These are phyloP conservation scores for Synchiropus splendidus DNA, from an alignment of 2,113 vertebrate species.

Conservation along the genomic window DNA sequence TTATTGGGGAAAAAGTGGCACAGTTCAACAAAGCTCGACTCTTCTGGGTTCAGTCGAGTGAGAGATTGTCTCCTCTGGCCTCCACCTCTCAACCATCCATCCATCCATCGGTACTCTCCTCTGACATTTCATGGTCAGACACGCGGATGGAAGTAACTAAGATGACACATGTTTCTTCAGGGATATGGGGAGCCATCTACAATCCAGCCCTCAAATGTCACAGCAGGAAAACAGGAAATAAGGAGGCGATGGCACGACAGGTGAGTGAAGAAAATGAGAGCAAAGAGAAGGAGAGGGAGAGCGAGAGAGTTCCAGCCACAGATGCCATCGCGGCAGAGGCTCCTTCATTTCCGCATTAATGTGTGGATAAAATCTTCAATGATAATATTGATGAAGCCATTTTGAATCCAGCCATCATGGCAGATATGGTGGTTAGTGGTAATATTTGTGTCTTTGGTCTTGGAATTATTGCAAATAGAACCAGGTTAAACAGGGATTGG, in stretches of 20 bases:
- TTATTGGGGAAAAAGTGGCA: conserved; percentile 7
- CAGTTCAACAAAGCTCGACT: conserved; percentile 20
- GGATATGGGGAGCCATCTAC: conserved; percentile 22
- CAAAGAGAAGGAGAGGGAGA: neutral
- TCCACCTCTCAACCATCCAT: conserved; percentile 34
- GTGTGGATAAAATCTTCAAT: no score
- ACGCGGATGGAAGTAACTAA: conserved; percentile 40
- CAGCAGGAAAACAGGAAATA: conserved; percentile 15
- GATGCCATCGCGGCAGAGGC: no score
- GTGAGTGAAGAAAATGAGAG: conserved; percentile 1
- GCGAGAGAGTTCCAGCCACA: neutral
- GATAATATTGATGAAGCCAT: no score
- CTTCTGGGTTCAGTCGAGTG: conserved; percentile 28
- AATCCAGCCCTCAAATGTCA: conserved; percentile 44
- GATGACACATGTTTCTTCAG: conserved; percentile 35
- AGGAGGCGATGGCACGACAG: conserved; percentile 18
- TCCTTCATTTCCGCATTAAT: no score
- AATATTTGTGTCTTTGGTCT: no score
- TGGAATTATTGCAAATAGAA: no score
- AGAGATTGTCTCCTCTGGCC: conserved; percentile 32
- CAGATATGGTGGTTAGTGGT: no score
- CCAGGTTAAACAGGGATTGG: no score
- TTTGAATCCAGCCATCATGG: no score
- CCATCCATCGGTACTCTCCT: conserved; percentile 39
- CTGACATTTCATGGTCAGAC: conserved; percentile 52